phyloP scores from a whole-genome alignment of 2,113 vertebrate genomes.

The Malurus cyaneus region DNA sequence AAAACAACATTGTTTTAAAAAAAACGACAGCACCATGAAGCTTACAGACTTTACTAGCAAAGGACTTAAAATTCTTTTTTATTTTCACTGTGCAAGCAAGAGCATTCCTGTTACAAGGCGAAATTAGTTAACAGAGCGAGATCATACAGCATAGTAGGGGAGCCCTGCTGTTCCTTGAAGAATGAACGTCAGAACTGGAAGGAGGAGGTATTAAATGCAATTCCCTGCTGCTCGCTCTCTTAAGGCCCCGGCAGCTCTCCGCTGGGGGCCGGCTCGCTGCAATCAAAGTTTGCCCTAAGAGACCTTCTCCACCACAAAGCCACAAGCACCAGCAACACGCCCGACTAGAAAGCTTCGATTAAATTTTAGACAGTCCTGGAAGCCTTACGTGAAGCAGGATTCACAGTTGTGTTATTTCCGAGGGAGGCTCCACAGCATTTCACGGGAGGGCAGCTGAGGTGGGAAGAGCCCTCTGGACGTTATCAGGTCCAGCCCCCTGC shows the following conservation, averaged over 20 bases:
- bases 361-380: not conserved
- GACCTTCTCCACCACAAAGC: not conserved
- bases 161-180: constrained; percentile 39
- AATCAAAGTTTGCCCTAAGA: constrained; percentile 25
- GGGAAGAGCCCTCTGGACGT: not conserved
- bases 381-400: not conserved
- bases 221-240: constrained; percentile 39
- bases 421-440: not conserved
- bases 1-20: not conserved
- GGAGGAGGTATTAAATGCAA: constrained; percentile 26
- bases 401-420: not conserved
- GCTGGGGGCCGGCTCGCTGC: constrained; percentile 18
- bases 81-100: not conserved
- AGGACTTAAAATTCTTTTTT: not conserved
- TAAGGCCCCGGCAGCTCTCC: constrained; percentile 37
- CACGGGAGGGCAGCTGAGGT: rapidly evolving
- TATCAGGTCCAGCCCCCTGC: not conserved
- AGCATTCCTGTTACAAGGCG: not conserved
- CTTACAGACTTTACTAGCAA: not conserved
- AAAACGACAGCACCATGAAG: not conserved
- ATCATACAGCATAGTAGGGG: constrained; percentile 2
- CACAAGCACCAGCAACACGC: not conserved
- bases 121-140: constrained; percentile 14
- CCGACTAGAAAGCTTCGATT: not conserved
- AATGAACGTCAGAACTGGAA: constrained; percentile 19